Evolutionary conservation across 2,797 vertebrate species (phyloP), one percentile per base, ranked within the genome.

Genomic region (Pipistrellus kuhlii): DNA sequence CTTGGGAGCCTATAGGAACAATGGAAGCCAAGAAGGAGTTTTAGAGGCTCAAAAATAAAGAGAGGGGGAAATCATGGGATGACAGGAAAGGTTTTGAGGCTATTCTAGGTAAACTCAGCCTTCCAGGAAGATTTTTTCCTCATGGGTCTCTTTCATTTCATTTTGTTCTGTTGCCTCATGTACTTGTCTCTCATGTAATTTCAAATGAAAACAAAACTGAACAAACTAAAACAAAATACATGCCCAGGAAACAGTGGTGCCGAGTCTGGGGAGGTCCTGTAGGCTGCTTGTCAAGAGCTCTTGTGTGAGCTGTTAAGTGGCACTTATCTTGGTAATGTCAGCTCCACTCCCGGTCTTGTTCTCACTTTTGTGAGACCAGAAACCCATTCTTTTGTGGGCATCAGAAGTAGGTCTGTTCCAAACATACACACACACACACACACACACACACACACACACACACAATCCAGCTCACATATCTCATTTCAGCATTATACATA

Each of bases 121-220:
- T 93, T 91, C 7, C 17, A 71, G 35, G 18, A 55, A 55, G 32
- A 46, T 83, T 57, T 91, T 91, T 80, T 71, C 20, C 35, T 69
- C 17, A 14, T 5, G 7, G 44, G 46, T n/a, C 30, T 93, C 68
- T 88, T 82, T 68, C 64, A 84, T 35, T 93, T 89, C 23, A 46
- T 82, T 92, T 51, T 90, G 62, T 81, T 86, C 27, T 71, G 8
- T 27, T 62, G 55, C 30, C 35, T 95, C 73, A 85, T 38, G 6
- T 85, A 27, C 69, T 87, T 90, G 64, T 62, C 44, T 18, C 25
- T 38, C 8, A 41, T 68, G 8, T 72, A 55, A 88, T 91, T 90
- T 93, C 76, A 89, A 86, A 62, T 55, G 48, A 90, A 86, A 94
- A 85, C n/a, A 83, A 59, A 59, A 59, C 64, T 9, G 90, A 90